Base-by-base conservation (phyloP, 2,888 invertebrate genomes). In the Parapristionchus giblindavisi region DNA sequence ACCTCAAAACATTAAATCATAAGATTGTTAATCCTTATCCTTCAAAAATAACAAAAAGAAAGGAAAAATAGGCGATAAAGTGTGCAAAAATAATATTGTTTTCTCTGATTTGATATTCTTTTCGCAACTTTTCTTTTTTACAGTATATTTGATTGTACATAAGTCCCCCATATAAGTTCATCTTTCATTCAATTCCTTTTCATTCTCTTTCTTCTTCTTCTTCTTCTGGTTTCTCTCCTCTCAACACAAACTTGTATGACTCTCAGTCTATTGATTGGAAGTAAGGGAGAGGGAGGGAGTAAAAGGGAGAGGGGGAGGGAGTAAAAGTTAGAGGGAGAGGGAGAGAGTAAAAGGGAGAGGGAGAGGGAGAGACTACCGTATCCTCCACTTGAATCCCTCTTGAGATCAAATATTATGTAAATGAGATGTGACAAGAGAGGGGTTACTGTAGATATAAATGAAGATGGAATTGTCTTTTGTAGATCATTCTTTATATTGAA, bases 261-360 rank as follows among this genome's bases (percentile, higher is more conserved):
- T 38, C 27, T 34, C 36, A 21, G 65, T 27, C n/a, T 1, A 32
- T 32, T 70, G 71, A 51, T 63, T 27, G 29, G 40, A 43, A 63
- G 60, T 70, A 60, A 70, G 38, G 43, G 32, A 66, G 48, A 4
- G 63, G 27, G 43, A 66, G 36, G 21, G 34, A 66, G 34, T 29
- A 27, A 71, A 54, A 75, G 75, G 43, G 40, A 76, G 60, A 76
- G 58, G 61, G 36, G 40, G 63, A 40, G 58, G 43, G 54, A 75
- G 40, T 52, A 58, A 61, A 38, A 29, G 61, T 21, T 27, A 24
- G 48, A 66, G 29, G 27, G 65, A 17, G 29, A 38, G n/a, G 6
- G 56, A n/a, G 56, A 56, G 27, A n/a, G n/a, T n/a, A 8, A 56
- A 24, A 56, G 56, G 24, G 56, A 56, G 56, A 56, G 24, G n/a